Evolutionary conservation across 2,113 vertebrate genomes (phyloP), one percentile per base, ranked within the genome.

Genomic region (Echinops telfairi): DNA sequence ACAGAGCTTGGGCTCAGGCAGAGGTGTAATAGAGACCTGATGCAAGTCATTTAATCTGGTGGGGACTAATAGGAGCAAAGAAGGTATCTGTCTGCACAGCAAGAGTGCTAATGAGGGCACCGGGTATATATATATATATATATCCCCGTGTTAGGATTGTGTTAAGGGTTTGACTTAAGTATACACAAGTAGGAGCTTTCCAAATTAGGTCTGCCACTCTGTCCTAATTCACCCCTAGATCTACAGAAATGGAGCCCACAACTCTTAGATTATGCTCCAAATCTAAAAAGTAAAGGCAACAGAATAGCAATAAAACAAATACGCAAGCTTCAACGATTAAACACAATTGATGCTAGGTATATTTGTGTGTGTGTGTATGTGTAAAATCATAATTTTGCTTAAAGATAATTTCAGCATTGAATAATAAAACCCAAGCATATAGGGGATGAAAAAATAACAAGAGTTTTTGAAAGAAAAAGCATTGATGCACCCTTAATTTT

Each of bases 31-130:
- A 86, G 60, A 85, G 85, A 89, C 91, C 83, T 68, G 90, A 96
- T 92, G 90, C 85, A 91, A 89, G 60, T 96, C 89, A 97, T 97
- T 98, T 97, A 96, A 97, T 92, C 89, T 94, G 33, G 91, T 88
- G 73, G 43, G 78, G 75, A 82, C 80, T 96, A 95, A 97, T 71
- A 88, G 80, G 93, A 97, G 86, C 64, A 43, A 95, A 91, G 60
- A 84, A 85, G 20, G 9, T 38, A 66, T 90, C 88, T 95, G 0
- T 25, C 60, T 86, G 27, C 47, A 43, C 25, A 66, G 31, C 60
- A 88, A 90, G 60, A 0, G 2, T 70, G 33, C 47, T 92, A 96
- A 94, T 91, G 78, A 94, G 80, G 40, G 33, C 23, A 92, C 90
- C 78, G 94, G 94, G 83, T 77, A 95, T 96, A 94, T 86, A 96